phyloP scores from a whole-genome alignment of 2,113 vertebrate genomes.

The Gracilinanus agilis region DNA sequence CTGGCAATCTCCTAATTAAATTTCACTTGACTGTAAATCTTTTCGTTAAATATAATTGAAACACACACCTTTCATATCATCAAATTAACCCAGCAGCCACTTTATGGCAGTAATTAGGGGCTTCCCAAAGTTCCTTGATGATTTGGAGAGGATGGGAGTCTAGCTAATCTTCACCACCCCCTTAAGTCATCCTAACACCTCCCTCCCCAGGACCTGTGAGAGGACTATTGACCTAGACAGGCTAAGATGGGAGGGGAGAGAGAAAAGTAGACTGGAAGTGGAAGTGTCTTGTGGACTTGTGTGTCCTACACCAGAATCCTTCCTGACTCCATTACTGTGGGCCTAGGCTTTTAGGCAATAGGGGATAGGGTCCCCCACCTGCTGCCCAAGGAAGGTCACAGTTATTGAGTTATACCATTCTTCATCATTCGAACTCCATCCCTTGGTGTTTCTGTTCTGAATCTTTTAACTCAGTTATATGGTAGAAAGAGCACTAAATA shows the following conservation, averaged over 20 bases:
- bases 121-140: slow-evolving; percentile 60
- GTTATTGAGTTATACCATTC: neutral
- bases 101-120: slow-evolving; percentile 78
- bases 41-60: slow-evolving; percentile 81
- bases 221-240: neutral
- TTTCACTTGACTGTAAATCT: slow-evolving; percentile 77
- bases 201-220: neutral
- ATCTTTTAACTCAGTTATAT: neutral
- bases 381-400: neutral
- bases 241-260: neutral
- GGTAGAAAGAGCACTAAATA: neutral
- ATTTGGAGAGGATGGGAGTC: slow-evolving; percentile 30
- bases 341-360: neutral
- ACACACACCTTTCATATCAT: slow-evolving; percentile 80
- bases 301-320: neutral
- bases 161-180: neutral
- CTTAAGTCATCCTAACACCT: neutral
- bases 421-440: neutral
- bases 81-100: slow-evolving; percentile 70
- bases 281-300: neutral
- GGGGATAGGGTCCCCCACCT: neutral
- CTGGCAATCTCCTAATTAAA: slow-evolving; percentile 75
- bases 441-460: neutral
- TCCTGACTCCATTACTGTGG: neutral
- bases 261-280: neutral